Percentiles rank a stretch among this genome's conserved stretches.
Conservation (phyloP, 1,140 invertebrate genomes). For the Propsilocerus akamusi region DNA sequence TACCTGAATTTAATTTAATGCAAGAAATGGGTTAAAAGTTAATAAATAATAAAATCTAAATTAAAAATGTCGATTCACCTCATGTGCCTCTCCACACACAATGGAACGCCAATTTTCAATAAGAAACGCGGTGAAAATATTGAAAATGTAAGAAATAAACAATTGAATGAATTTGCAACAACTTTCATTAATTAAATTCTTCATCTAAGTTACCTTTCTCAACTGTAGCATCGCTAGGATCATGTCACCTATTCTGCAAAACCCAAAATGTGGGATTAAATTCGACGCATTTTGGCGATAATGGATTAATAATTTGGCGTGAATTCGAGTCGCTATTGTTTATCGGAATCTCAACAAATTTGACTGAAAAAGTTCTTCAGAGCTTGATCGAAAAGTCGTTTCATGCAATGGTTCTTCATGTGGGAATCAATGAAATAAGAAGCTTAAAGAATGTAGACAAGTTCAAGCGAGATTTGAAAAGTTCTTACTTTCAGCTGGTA, state of each 20-base stretch:
- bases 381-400: slow-evolving; percentile 45
- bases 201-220: slow-evolving; percentile 52
- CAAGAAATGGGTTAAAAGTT: too few relatives aligned
- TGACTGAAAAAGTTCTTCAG: slow-evolving; percentile 30
- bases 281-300: slow-evolving; percentile 38
- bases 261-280: slow-evolving; percentile 44
- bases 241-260: slow-evolving; percentile 67
- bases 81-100: slow-evolving; percentile 40
- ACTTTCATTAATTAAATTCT: slow-evolving; percentile 5
- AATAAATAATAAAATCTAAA: too few relatives aligned
- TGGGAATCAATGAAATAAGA: slow-evolving; percentile 51
- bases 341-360: slow-evolving; percentile 37
- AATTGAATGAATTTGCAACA: slow-evolving; percentile 6
- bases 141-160: slow-evolving; percentile 27
- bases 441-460: slow-evolving; percentile 44
- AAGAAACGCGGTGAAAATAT: slow-evolving; percentile 37
- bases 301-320: slow-evolving; percentile 54
- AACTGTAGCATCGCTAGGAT: slow-evolving; percentile 60
- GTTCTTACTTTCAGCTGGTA: slow-evolving; percentile 30
- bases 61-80: slow-evolving; percentile 43
- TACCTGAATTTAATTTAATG: too few relatives aligned
- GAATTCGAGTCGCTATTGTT: slow-evolving; percentile 37
- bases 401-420: slow-evolving; percentile 44
- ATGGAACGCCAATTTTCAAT: slow-evolving; percentile 44
- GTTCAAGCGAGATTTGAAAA: slow-evolving; percentile 45